Conservation (phyloP, 2,888 invertebrate genomes). For the Lottia scabra region DNA sequence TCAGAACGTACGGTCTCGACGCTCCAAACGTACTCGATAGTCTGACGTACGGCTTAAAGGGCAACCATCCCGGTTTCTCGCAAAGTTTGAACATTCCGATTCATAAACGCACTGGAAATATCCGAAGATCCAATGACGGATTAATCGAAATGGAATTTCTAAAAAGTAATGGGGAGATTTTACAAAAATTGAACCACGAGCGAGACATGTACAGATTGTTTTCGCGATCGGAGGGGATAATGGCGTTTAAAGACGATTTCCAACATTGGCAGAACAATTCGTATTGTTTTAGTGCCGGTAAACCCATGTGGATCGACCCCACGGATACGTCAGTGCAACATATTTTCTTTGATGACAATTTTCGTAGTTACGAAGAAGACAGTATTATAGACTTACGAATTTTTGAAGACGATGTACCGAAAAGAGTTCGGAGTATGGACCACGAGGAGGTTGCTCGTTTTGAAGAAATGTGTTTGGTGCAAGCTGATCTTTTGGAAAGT, state of each 20-base stretch:
- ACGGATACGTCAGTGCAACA: conserved; percentile 59
- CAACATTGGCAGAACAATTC: conserved; percentile 59
- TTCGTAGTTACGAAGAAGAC: conserved; percentile 62
- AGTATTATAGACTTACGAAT: conserved; percentile 65
- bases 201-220: conserved; percentile 59
- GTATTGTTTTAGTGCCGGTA: conserved; percentile 59
- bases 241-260: conserved; percentile 66
- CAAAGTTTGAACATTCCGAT: conserved; percentile 44
- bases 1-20: conserved; percentile 67
- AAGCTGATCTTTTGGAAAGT: conserved; percentile 64
- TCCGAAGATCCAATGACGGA: conserved; percentile 40
- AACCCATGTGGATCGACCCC: conserved; percentile 65
- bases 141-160: conserved; percentile 34
- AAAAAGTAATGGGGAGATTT: conserved; percentile 32
- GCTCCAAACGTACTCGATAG: conserved; percentile 59
- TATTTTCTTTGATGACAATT: conserved; percentile 68
- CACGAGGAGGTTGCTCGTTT: conserved; percentile 50
- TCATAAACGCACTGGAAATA: conserved; percentile 46
- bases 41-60: conserved; percentile 48
- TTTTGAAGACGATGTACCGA: conserved; percentile 42
- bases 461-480: conserved; percentile 62
- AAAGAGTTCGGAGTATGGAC: conserved; percentile 45
- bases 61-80: conserved; percentile 61
- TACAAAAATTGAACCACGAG: conserved; percentile 20
- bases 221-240: conserved; percentile 51